phyloP scores from a whole-genome alignment of 2,113 vertebrate genomes.

The Heterotilapia buettikoferi region DNA sequence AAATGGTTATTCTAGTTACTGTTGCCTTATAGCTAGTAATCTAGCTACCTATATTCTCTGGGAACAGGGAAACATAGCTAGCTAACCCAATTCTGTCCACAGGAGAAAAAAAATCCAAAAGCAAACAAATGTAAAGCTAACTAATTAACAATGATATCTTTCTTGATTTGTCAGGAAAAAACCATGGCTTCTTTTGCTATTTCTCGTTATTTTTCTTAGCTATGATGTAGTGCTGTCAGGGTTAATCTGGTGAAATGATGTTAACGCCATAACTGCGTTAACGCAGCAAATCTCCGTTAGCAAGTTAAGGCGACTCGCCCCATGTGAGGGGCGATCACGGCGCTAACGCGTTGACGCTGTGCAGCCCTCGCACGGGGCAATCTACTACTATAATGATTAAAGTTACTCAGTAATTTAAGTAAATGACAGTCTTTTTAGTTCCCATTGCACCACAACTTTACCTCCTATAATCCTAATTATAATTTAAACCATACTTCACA shows the following conservation, averaged over 20 bases:
- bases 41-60: neutral
- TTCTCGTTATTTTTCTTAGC: neutral
- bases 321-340: neutral
- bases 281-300: neutral
- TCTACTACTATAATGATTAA: neutral
- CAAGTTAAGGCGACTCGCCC: neutral
- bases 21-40: neutral
- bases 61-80: neutral
- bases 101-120: neutral
- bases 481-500: neutral
- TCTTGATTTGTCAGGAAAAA: neutral
- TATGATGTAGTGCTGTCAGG: neutral
- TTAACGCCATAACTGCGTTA: neutral
- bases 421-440: neutral
- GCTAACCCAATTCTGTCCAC: neutral
- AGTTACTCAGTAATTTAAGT: neutral
- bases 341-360: neutral
- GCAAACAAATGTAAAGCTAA: neutral
- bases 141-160: neutral
- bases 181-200: neutral
- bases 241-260: neutral
- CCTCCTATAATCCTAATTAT: neutral
- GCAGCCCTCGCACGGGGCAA: neutral
- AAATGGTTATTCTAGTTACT: neutral
- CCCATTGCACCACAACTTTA: neutral